Evolutionary conservation across 23 tunicate species (phyloP), one percentile per base, ranked within the genome.

Genomic region (Phallusia fumigata): DNA sequence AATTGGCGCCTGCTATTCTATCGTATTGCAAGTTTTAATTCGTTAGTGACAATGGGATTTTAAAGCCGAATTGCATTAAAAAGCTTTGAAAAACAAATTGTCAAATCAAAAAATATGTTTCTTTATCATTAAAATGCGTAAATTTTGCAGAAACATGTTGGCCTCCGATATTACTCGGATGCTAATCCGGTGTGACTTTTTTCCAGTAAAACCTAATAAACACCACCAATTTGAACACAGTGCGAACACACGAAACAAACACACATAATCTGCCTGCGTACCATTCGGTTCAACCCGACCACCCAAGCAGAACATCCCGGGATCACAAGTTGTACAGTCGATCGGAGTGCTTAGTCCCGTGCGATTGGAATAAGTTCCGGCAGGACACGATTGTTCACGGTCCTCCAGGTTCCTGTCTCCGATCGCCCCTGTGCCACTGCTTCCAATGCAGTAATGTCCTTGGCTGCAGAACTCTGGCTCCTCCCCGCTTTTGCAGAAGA

Each of bases 381-480:
- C 82, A 10, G 89, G 93, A 64, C 99, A 96, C 21, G 64, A 77
- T 40, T 81, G 28, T 1, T 88, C 87, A 19, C 0, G 31, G 19
- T 19, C 36, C 73, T 88, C 93, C 34, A 88, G 52, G 0, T 28
- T 65, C 33, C 89, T 79, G 32, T 69, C 83, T 19, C 18, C 83
- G 35, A 52, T 58, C 19, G 76, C 51, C 0, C 84, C 92, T 11
- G 47, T 53, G 30, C 87, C 87, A 24, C 16, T 35, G 26, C 86
- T 74, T 19, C 98, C 94, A 11, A 65, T 53, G 73, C 99, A 96
- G 82, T 88, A 96, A 18, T 77, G 36, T 35, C 99, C 99, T 19
- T 74, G 88, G 8, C 76, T 50, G 58, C 99, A 96, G 53, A 76
- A 49, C 24, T 65, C 84, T 1, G 95, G 95, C 33, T 64, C 88